A percentile compares a stretch with the other conserved stretches of the same genome.
Evolutionary conservation across 2,888 invertebrate species (phyloP).

Genomic region (Cistogaster globosa): DNA sequence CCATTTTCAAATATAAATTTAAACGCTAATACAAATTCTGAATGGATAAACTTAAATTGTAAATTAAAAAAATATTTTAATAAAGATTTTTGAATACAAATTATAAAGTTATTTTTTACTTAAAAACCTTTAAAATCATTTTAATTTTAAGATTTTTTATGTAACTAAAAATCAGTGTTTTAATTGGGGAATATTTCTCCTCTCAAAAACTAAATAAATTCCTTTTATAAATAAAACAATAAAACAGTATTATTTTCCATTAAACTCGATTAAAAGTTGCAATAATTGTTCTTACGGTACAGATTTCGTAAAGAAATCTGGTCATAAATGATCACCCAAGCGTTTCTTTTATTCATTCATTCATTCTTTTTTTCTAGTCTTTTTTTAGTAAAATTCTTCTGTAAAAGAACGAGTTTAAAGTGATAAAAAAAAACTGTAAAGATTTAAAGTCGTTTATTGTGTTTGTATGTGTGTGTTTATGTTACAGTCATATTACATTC

Average conservation of each 20-base stretch:
- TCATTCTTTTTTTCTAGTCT: slow-evolving; percentile 10
- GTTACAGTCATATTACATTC: background rate
- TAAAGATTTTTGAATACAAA: too few species aligned
- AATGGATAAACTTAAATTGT: too few species aligned
- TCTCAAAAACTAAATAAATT: background rate
- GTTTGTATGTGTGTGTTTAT: background rate
- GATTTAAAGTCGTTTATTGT: slow-evolving; percentile 14
- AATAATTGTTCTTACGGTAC: slow-evolving; percentile 2
- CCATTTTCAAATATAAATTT: too few species aligned
- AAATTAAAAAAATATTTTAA: too few species aligned
- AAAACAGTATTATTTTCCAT: slow-evolving; percentile 9
- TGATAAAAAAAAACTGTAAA: slow-evolving; percentile 39
- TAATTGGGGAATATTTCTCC: background rate
- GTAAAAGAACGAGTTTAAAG: slow-evolving; percentile 13
- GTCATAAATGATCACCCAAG: slow-evolving; percentile 73
- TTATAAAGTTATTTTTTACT: too few species aligned
- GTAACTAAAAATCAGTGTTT: too few species aligned
- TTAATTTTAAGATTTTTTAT: too few species aligned
- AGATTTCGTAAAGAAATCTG: slow-evolving; percentile 54
- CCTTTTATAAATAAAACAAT: background rate
- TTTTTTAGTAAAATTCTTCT: slow-evolving; percentile 10
- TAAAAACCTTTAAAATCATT: too few species aligned
- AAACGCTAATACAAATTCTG: too few species aligned
- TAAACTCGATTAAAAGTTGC: slow-evolving; percentile 16
- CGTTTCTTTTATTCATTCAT: slow-evolving; percentile 48